Evolutionary conservation across 2,888 invertebrate genomes (phyloP), one percentile per base, ranked within the genome.

Genomic region (Hydroisotoma schaefferi): DNA sequence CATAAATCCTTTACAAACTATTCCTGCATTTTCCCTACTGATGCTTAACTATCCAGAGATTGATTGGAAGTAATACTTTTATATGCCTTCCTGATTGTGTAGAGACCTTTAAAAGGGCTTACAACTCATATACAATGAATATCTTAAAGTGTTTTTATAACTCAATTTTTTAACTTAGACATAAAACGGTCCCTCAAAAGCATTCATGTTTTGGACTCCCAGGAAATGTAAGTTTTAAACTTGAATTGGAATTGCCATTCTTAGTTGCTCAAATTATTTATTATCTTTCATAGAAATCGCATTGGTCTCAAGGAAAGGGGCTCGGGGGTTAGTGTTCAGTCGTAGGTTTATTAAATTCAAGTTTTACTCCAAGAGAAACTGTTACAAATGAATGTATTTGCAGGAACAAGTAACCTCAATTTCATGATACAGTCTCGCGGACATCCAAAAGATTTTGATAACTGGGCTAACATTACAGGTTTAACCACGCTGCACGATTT

Each of bases 301-400:
- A 68, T 28, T 68, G 67, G 67, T 65, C 65, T 23, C 67, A 68
- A 61, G 67, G 67, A 23, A 65, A 63, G 48, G 67, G 67, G 20
- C 55, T 68, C 25, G 67, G 67, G 52, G 65, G 65, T 61, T 28
- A 43, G 23, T 12, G 25, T 43, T n/a, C 15, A n/a, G 25, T 23
- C n/a, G 6, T 10, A 54, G 12, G 8, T 27, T 12, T 20, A 2
- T 29, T 28, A 49, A 10, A 18, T 51, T 51, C n/a, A 51, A 23
- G 20, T 44, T 27, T 44, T 29, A 12, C n/a, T n/a, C 22, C 3
- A 49, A 5, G 8, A 40, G 6, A 27, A 37, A 49, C n/a, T n/a
- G n/a, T 27, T n/a, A 38, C 12, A 43, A 25, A 33, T 23, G 22
- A 46, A 20, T 12, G 5, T 46, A 8, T 8, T 46, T 22, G n/a